phyloP scores from a whole-genome alignment of 2,797 vertebrate genomes.

The Oryzias sinensis region DNA sequence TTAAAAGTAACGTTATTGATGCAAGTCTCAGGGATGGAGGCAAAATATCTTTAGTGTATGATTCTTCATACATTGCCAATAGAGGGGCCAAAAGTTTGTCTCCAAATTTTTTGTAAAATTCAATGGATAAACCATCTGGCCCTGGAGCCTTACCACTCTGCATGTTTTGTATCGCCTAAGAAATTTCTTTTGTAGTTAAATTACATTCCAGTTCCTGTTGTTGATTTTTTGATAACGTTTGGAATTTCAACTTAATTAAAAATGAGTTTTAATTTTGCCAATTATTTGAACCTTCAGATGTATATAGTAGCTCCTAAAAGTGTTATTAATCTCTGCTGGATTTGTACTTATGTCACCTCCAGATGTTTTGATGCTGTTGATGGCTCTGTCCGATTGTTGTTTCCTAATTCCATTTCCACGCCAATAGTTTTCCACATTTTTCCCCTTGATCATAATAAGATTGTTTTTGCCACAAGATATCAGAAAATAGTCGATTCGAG shows the following conservation, averaged over 20 bases:
- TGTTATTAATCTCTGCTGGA: constrained; percentile 4
- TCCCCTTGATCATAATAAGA: neutral
- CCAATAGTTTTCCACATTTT: constrained; percentile 4
- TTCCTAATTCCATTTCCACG: neutral
- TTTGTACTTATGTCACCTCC: neutral
- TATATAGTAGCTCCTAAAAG: neutral
- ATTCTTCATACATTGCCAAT: constrained; percentile 2
- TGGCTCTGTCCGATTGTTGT: constrained; percentile 2
- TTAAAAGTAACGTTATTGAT: neutral
- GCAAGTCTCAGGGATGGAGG: constrained; percentile 1
- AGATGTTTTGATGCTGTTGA: neutral
- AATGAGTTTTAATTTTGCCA: neutral
- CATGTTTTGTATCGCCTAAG: neutral
- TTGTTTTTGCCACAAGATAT: neutral
- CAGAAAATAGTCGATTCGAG: too few species aligned
- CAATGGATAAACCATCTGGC: neutral
- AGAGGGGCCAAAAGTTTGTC: neutral
- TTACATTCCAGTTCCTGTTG: neutral
- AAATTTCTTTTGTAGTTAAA: neutral
- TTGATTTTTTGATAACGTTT: neutral
- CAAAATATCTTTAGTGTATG: neutral
- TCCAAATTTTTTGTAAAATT: constrained; percentile 11
- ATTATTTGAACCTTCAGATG: neutral
- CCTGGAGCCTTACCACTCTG: constrained; percentile 8
- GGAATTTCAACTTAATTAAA: neutral